Conservation (phyloP, 2,797 vertebrate species). For the Spheniscus humboldti region DNA sequence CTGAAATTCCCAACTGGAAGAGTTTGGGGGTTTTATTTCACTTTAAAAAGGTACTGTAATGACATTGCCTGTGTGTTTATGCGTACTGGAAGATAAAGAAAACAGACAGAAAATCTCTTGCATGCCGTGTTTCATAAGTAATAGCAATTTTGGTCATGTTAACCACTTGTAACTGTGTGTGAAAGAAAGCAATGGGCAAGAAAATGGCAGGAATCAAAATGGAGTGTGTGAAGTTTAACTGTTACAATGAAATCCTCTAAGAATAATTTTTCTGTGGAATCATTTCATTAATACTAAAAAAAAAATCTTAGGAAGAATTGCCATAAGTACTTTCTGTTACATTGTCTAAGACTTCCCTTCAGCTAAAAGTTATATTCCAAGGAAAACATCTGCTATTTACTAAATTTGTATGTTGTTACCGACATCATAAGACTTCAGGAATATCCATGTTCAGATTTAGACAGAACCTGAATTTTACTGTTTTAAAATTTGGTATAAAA, state of each 20-base stretch:
- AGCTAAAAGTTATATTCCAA: neutral
- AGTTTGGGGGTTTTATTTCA: neutral
- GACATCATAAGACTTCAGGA: neutral
- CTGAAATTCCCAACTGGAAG: neutral
- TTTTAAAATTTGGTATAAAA: neutral
- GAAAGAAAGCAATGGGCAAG: neutral
- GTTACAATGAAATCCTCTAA: neutral
- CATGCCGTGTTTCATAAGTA: neutral
- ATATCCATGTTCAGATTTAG: neutral
- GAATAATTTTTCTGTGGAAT: neutral
- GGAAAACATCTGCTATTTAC: neutral
- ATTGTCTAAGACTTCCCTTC: neutral
- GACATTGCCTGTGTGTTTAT: neutral
- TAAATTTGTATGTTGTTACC: neutral
- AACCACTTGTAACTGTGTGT: neutral
- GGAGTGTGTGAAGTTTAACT: neutral
- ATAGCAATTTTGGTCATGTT: neutral
- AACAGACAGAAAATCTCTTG: neutral
- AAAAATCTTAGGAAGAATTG: neutral
- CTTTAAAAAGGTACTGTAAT: neutral
- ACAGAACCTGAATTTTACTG: neutral
- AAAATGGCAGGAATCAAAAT: neutral
- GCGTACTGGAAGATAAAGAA: neutral
- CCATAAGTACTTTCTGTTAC: neutral
- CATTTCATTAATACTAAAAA: neutral